Evolutionary conservation across 2,113 vertebrate genomes (phyloP), one percentile per base, ranked within the genome.

Genomic region (Ailurus styani): DNA sequence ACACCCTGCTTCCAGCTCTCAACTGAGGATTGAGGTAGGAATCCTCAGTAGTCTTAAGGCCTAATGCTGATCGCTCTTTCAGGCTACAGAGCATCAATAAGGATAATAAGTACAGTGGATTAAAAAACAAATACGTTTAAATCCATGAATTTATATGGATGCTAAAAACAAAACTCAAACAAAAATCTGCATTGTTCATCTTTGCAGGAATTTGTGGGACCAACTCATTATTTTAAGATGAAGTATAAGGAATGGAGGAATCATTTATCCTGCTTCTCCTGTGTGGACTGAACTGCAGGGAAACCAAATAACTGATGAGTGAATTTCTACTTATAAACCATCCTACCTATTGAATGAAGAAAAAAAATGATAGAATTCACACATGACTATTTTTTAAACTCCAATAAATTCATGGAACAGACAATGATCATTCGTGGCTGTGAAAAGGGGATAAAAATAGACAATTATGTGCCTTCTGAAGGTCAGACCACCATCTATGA

Each of bases 111-210:
- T 7, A 42, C 0, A 0, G 31, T 77, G n/a, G n/a, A 93, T 86
- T n/a, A 82, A 73, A 92, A 90, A 66, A 6, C 15, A 86, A 89
- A 50, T 47, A 83, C 5, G 7, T 52, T 78, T 86, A 81, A 92
- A 96, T 37, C 34, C 34, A 60, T 73, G 40, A 55, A 57, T 73
- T 57, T 81, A 68, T 57, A 42, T 14, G 50, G 8, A 93, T 73
- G 70, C 78, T 73, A 81, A 85, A 86, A 52, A 72, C 15, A 85
- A 79, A 78, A 78, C 15, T 83, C 55, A 87, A 88, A 50, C 40
- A 78, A 37, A 89, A 73, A 50, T n/a, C 52, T 34, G 75, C 20
- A 83, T 29, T 45, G 40, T 42, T 86, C 62, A 17, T 54, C 25
- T 96, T 42, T 29, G 7, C 45, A 68, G 47, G 18, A 7, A 25